A percentile compares a stretch with the other conserved stretches of the same genome.
These are phyloP conservation scores for Leguminivora glycinivorella DNA, from an alignment of 1,140 invertebrate genomes.

Conservation along the genomic window DNA sequence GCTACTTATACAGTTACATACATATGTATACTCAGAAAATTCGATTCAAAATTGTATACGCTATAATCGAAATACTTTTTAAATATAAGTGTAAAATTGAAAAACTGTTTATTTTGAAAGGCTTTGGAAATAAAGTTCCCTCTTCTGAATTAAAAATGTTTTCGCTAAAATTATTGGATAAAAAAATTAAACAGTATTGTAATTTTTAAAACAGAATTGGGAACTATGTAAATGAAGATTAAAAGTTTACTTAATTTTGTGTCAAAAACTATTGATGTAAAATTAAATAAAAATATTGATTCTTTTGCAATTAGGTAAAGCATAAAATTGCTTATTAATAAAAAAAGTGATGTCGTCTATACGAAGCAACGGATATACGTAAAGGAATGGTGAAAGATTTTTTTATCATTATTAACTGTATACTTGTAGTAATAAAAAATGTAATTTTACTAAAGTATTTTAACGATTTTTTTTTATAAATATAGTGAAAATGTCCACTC, in stretches of 20 bases:
- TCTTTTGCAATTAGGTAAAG: background rate
- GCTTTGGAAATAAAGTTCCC: conserved; percentile 30
- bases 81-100: conserved; percentile 57
- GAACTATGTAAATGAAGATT: background rate
- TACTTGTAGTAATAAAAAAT: conserved; percentile 51
- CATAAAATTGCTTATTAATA: conserved; percentile 31
- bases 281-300: background rate
- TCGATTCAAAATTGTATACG: conserved; percentile 70
- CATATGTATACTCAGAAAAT: conserved; percentile 59
- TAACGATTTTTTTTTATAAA: conserved; percentile 41
- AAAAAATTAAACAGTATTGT: conserved; percentile 24
- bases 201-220: conserved; percentile 29
- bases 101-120: conserved; percentile 30
- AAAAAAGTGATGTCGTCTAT: conserved; percentile 56
- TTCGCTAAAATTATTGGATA: conserved; percentile 9
- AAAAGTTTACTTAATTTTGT: background rate
- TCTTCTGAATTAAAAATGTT: conserved; percentile 18
- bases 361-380: conserved; percentile 74
- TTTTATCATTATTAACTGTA: conserved; percentile 61
- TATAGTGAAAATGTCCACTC: conserved; percentile 49
- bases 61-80: conserved; percentile 51
- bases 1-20: conserved; percentile 33
- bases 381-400: conserved; percentile 61
- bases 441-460: conserved; percentile 61
- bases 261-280: conserved; percentile 12